These are phyloP conservation scores for Myotis planiceps DNA, from an alignment of 2,797 vertebrate species.

Conservation along the genomic window DNA sequence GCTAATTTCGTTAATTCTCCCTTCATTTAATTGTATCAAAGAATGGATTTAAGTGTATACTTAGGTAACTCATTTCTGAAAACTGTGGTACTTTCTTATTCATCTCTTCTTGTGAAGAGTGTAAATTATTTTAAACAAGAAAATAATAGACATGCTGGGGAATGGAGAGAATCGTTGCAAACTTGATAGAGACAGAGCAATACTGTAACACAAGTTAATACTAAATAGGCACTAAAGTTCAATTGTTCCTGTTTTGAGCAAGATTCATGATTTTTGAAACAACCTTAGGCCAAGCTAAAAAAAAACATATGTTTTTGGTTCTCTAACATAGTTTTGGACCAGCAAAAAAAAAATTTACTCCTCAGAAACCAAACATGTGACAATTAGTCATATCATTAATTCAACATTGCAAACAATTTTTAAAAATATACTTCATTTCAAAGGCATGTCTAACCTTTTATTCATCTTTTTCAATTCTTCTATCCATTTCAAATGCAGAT, in stretches of 20 bases:
- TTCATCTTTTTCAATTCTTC: constrained; percentile 16
- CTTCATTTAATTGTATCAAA: constrained; percentile 72
- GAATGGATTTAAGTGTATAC: constrained; percentile 65
- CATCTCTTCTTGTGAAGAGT: background rate
- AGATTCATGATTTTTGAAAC: background rate
- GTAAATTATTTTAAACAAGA: constrained; percentile 44
- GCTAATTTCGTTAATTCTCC: constrained; percentile 73
- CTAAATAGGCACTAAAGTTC: background rate
- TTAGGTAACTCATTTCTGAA: constrained; percentile 52
- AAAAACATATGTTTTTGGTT: background rate
- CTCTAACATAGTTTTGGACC: background rate
- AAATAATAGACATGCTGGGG: background rate
- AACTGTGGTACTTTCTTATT: constrained; percentile 42
- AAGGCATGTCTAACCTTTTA: background rate
- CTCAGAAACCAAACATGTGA: background rate
- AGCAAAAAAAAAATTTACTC: background rate
- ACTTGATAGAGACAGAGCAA: background rate
- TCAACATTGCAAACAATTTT: background rate
- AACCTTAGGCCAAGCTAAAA: background rate
- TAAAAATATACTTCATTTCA: constrained; percentile 2
- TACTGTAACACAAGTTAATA: background rate
- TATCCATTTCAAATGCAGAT: background rate
- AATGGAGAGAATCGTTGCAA: background rate
- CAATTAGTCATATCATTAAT: constrained; percentile 37
- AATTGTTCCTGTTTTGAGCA: background rate